Percentiles rank a stretch among this genome's conserved stretches.
Conservation (phyloP, 2,113 vertebrate genomes). For the Ciconia maguari region DNA sequence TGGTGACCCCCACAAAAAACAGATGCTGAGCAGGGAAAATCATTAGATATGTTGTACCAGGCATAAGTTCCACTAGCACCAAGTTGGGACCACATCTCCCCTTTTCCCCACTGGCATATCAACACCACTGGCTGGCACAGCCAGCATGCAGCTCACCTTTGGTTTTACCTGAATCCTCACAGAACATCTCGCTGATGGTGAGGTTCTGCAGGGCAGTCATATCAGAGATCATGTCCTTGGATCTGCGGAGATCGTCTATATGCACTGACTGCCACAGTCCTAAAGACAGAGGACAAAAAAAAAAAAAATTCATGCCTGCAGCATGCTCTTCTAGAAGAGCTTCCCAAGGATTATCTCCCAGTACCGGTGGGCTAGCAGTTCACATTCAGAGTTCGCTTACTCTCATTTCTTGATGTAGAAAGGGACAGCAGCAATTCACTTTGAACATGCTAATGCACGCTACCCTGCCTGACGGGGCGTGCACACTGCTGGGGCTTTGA, state of each 20-base stretch:
- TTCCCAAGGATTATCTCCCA: background rate
- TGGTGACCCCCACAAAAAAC: background rate
- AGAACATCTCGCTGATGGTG: slow-evolving; percentile 89
- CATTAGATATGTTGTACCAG: accelerated
- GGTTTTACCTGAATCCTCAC: slow-evolving; percentile 13
- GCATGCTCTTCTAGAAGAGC: background rate
- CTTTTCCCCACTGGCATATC: background rate
- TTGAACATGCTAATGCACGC: accelerated
- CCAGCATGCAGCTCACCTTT: slow-evolving; percentile 57
- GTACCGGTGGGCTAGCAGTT: background rate
- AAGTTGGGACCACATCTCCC: background rate
- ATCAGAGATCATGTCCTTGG: slow-evolving; percentile 85
- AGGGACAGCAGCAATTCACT: background rate
- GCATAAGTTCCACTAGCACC: background rate
- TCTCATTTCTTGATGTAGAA: background rate
- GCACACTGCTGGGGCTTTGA: background rate
- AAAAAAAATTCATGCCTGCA: background rate
- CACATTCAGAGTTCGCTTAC: background rate
- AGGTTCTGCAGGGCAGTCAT: slow-evolving; percentile 84
- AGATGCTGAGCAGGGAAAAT: background rate
- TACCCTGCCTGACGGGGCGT: background rate
- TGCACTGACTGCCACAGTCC: slow-evolving; percentile 92
- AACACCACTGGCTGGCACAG: background rate
- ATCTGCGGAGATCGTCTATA: slow-evolving; percentile 90
- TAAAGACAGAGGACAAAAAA: slow-evolving; percentile 9